Percentiles rank a stretch among this genome's conserved stretches.
These are phyloP conservation scores for Anableps anableps DNA, from an alignment of 2,797 vertebrate genomes.

Conservation along the genomic window DNA sequence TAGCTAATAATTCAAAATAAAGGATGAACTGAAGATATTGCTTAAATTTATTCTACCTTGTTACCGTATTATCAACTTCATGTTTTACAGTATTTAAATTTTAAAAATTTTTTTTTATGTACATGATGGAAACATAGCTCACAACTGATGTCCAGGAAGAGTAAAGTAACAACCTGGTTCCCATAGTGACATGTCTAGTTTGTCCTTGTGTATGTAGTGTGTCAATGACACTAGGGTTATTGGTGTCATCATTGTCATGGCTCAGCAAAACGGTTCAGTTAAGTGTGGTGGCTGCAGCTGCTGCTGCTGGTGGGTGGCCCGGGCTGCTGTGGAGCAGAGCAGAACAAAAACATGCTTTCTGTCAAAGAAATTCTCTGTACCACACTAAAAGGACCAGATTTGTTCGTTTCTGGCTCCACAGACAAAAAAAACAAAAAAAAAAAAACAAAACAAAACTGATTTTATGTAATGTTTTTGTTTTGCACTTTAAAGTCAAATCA, in stretches of 20 bases:
- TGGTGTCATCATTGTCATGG: slow-evolving; percentile 51
- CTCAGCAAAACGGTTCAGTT: slow-evolving; percentile 68
- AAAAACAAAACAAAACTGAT: not conserved
- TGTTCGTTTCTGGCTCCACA: slow-evolving; percentile 12
- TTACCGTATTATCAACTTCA: not conserved
- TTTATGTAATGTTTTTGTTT: not conserved
- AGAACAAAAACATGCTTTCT: slow-evolving; percentile 27
- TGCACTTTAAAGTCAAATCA: not conserved
- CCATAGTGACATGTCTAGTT: slow-evolving; percentile 43
- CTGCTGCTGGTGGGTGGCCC: slow-evolving; percentile 59
- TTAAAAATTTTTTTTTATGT: not conserved
- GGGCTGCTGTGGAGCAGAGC: slow-evolving; percentile 43
- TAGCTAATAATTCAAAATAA: not conserved
- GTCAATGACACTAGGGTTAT: slow-evolving; percentile 55
- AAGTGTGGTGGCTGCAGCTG: slow-evolving; percentile 78
- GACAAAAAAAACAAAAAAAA: not conserved
- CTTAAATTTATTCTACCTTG: no score
- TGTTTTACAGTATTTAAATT: not conserved
- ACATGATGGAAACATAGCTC: not conserved
- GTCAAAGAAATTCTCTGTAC: slow-evolving; percentile 14
- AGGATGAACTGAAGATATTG: no score
- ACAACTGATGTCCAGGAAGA: slow-evolving; percentile 24
- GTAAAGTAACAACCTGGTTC: slow-evolving; percentile 46
- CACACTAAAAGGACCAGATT: not conserved
- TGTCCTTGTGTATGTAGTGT: slow-evolving; percentile 34